Conservation (phyloP, 2,888 invertebrate species). For the Hololepta plana region DNA sequence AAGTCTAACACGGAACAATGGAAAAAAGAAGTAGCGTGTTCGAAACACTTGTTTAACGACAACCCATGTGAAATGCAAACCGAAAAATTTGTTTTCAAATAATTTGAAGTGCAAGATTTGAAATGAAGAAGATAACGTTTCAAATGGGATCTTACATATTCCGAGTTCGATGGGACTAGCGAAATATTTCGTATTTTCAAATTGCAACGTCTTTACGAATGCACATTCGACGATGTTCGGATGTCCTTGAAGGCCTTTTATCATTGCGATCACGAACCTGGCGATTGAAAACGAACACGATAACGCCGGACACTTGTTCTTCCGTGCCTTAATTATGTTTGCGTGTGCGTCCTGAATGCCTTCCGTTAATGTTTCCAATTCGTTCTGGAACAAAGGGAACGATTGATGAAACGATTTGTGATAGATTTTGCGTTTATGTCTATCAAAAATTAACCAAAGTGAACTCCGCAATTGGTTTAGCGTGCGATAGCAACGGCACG, state of each 20-base stretch:
- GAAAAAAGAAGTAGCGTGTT: too few species aligned
- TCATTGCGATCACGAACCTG: constrained; percentile 36
- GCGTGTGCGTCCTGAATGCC: constrained; percentile 39
- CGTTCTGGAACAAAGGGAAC: constrained; percentile 15
- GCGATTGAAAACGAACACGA: constrained; percentile 45
- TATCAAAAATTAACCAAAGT: constrained; percentile 16
- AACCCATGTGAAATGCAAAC: too few species aligned
- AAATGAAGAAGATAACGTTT: background rate
- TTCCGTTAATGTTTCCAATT: constrained; percentile 21
- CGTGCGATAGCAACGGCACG: constrained; percentile 59
- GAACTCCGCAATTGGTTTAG: constrained; percentile 29
- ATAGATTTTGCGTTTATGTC: constrained; percentile 1
- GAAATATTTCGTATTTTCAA: constrained; percentile 20
- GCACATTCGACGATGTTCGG: constrained; percentile 21
- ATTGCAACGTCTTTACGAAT: constrained; percentile 19
- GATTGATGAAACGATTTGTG: constrained; percentile 4
- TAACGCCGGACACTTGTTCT: constrained; percentile 37
- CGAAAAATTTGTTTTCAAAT: too few species aligned
- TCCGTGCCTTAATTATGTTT: constrained; percentile 43
- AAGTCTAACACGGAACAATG: too few species aligned
- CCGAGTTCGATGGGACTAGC: constrained; percentile 22
- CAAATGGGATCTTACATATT: constrained; percentile 9
- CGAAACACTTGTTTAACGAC: too few species aligned
- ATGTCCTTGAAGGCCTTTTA: constrained; percentile 29
- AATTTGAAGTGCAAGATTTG: too few species aligned